Evolutionary conservation across 2,797 vertebrate species (phyloP).

Genomic region (Cyclopterus lumpus): DNA sequence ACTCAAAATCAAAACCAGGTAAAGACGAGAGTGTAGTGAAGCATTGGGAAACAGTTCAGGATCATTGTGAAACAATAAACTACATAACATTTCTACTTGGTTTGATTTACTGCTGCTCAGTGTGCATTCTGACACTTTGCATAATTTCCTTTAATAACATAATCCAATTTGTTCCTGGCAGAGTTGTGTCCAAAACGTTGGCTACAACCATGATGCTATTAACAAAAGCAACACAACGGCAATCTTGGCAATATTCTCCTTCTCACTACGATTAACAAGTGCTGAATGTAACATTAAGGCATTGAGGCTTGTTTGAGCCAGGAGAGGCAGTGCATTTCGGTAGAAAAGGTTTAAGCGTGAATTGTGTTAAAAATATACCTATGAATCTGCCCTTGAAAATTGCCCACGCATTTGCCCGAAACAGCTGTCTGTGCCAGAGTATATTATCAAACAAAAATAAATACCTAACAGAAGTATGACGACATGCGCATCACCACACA

Average conservation of each 20-base stretch:
- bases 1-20: not conserved
- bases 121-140: slow-evolving; percentile 45
- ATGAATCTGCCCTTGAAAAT: slow-evolving; percentile 2
- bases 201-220: slow-evolving; percentile 35
- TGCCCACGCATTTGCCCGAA: not conserved
- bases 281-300: slow-evolving; percentile 17
- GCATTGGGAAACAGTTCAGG: not conserved
- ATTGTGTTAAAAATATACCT: slow-evolving; percentile 25
- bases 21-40: not conserved
- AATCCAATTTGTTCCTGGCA: slow-evolving; percentile 69
- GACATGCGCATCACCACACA: not conserved
- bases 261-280: slow-evolving; percentile 1
- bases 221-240: slow-evolving; percentile 41
- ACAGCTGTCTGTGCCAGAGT: not conserved
- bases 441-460: not conserved
- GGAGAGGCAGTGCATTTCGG: not conserved
- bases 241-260: slow-evolving; percentile 21
- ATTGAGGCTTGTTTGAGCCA: slow-evolving; percentile 5
- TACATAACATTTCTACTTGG: slow-evolving; percentile 5
- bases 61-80: not conserved
- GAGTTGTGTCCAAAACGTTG: slow-evolving; percentile 34
- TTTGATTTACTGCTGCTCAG: slow-evolving; percentile 23
- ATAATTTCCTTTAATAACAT: slow-evolving; percentile 62
- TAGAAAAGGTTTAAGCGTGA: slow-evolving; percentile 1
- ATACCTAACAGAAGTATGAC: not conserved